Base-by-base conservation (phyloP, 2,888 invertebrate genomes). In the Blomia tropicalis region DNA sequence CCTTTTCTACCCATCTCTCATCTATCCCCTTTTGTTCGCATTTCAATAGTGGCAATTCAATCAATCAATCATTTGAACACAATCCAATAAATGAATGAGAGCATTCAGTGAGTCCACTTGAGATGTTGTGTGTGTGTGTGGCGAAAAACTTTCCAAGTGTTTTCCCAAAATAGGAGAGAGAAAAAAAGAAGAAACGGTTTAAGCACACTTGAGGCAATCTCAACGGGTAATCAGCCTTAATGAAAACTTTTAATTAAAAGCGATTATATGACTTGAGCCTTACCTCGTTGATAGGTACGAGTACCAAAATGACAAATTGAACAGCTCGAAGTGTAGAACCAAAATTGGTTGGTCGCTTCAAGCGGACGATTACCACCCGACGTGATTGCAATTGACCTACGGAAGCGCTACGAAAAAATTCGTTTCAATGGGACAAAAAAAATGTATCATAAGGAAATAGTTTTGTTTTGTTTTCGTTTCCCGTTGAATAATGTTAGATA, bases 271-370 rank as follows among this genome's bases (percentile, higher is more conserved):
- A 14, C 4, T 31, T 14, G 5, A 29, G 1, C 29, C 43, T 31
- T 11, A 64, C 64, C 61, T 63, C 62, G 29, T 44, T 59, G 4
- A 36, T 17, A 1, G 65, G 65, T n/a, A 43, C 25, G 17, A 65
- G 32, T 22, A 64, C 27, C 14, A 65, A 17, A 4, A 63, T 25
- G 14, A 65, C 41, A 31, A 65, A 65, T 32, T 43, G 41, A 29
- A 64, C 43, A n/a, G 54, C 11, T 17, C 53, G 43, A 14, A 43
- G 19, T 43, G 27, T 29, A 30, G 30, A 27, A 7, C 63, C 65
- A n/a, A 65, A 60, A 36, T 63, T 63, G 3, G 64, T 47, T n/a
- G 60, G 47, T 17, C 51, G 32, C 19, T 3, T 14, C n/a, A 64
- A 23, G 41, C 54, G 14, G 25, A 31, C 47, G 4, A 64, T 63